Evolutionary conservation across 2,113 vertebrate genomes (phyloP).

Genomic region (Tricholaema leucomelas): DNA sequence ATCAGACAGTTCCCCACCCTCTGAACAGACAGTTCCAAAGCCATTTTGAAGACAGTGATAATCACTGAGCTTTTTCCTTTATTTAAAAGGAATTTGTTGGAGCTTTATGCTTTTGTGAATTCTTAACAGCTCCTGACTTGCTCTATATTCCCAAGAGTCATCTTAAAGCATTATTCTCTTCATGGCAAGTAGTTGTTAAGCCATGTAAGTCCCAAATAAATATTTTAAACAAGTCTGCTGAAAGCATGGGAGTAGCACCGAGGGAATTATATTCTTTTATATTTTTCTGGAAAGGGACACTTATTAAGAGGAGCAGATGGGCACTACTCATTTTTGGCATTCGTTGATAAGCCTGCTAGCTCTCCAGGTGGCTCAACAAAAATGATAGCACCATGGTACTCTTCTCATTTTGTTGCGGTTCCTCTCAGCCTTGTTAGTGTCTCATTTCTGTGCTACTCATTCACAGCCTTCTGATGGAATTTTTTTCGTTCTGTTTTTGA

Average conservation of each 20-base stretch:
- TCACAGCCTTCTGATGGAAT: slow-evolving; percentile 53
- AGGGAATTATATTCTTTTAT: slow-evolving; percentile 10
- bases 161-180: slow-evolving; percentile 11
- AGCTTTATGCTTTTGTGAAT: neutral
- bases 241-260: neutral
- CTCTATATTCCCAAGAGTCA: neutral
- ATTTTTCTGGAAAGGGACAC: slow-evolving; percentile 16
- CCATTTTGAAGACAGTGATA: neutral
- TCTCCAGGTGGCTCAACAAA: slow-evolving; percentile 56
- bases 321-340: slow-evolving; percentile 51
- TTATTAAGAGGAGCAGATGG: slow-evolving; percentile 68
- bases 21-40: neutral
- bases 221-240: slow-evolving; percentile 48
- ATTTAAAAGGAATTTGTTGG: neutral
- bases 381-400: slow-evolving; percentile 19
- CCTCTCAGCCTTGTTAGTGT: slow-evolving; percentile 48
- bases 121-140: neutral
- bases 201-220: neutral
- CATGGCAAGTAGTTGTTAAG: neutral
- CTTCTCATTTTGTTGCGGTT: slow-evolving; percentile 55
- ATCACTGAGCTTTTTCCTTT: neutral
- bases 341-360: slow-evolving; percentile 28
- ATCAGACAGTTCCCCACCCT: no score
- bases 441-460: slow-evolving; percentile 27
- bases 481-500: neutral